phyloP scores from a whole-genome alignment of 2,797 vertebrate species.

The Hydrocynus forskahlii region DNA sequence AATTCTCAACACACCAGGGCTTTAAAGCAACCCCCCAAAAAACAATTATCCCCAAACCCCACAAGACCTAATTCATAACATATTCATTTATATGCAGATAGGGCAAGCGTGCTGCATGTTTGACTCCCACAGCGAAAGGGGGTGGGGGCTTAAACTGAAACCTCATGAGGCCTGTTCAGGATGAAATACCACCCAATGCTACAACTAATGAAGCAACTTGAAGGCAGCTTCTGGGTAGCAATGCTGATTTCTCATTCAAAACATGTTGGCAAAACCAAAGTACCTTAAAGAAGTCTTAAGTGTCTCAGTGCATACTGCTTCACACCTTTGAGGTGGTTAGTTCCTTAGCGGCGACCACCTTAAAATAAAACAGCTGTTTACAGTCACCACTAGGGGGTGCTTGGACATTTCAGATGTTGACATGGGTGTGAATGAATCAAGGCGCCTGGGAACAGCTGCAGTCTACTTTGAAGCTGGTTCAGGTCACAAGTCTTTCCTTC shows the following conservation, averaged over 20 bases:
- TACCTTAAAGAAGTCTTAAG: background rate
- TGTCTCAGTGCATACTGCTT: background rate
- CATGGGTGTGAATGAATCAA: background rate
- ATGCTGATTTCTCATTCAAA: no score
- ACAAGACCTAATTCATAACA: slow-evolving; percentile 48
- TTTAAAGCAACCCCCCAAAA: slow-evolving; percentile 38
- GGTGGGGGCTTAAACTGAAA: background rate
- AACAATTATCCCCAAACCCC: slow-evolving; percentile 37
- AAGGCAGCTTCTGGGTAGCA: background rate
- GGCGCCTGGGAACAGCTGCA: slow-evolving; percentile 60
- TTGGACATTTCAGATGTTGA: background rate
- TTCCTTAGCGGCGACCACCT: background rate
- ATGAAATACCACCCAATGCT: background rate
- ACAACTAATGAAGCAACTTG: background rate
- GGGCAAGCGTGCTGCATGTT: slow-evolving; percentile 34
- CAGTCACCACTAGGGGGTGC: slow-evolving; percentile 60
- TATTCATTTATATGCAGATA: slow-evolving; percentile 50
- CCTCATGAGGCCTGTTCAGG: background rate
- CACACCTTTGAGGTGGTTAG: background rate
- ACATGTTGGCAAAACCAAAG: no score
- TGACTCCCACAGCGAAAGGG: background rate
- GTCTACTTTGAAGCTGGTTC: slow-evolving; percentile 62
- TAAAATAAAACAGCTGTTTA: background rate
- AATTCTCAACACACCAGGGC: slow-evolving; percentile 42
- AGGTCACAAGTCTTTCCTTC: slow-evolving; percentile 73